These are phyloP conservation scores for Diarsia brunnea DNA, from an alignment of 2,888 invertebrate species.

Conservation along the genomic window DNA sequence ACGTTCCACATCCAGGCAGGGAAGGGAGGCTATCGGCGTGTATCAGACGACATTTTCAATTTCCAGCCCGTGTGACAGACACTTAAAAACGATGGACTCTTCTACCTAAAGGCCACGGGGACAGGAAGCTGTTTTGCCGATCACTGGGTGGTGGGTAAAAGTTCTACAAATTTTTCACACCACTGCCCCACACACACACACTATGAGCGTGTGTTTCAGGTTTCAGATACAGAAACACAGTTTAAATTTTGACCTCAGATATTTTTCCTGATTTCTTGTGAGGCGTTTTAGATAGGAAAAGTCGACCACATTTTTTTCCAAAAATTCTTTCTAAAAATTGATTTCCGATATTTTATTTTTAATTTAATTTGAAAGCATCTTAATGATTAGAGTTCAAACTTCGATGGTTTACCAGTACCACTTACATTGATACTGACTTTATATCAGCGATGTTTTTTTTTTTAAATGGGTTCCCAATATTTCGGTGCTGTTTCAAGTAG, in stretches of 20 bases:
- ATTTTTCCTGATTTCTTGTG: not conserved
- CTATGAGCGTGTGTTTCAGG: not conserved
- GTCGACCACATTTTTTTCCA: not conserved
- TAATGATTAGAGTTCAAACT: not conserved
- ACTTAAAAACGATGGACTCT: constrained; percentile 1
- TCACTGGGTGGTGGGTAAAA: not conserved
- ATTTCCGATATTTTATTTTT: not conserved
- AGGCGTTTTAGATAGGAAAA: not conserved
- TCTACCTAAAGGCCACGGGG: not conserved
- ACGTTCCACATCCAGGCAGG: constrained; percentile 14
- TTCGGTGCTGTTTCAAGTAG: not conserved
- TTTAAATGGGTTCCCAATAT: not conserved
- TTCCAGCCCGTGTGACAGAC: not conserved
- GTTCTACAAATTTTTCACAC: not conserved
- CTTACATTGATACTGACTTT: not conserved
- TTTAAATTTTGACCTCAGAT: not conserved
- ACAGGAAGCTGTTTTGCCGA: not conserved
- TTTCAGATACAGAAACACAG: not conserved
- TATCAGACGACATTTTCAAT: constrained; percentile 12
- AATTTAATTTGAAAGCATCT: not conserved
- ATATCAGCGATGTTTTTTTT: not conserved
- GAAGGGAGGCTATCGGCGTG: constrained; percentile 5
- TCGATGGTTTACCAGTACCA: not conserved
- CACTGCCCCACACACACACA: too few relatives aligned
- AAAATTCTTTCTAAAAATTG: not conserved